Evolutionary conservation across 92 coral and sea anemone species (phyloP), one percentile per base, ranked within the genome.

Genomic region (Diadumene lineata): DNA sequence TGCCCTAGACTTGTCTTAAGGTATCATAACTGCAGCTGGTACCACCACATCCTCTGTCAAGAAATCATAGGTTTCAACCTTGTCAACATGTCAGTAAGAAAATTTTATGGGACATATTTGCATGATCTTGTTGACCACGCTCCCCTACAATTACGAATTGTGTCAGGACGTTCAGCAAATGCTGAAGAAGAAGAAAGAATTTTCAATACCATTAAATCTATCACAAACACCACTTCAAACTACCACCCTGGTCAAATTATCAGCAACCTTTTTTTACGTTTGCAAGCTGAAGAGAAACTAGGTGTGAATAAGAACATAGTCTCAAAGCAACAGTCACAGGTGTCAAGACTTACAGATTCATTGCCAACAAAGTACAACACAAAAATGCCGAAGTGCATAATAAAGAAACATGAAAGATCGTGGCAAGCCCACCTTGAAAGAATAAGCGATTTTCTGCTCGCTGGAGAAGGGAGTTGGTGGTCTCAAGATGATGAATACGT

Each of bases 381-480:
- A 55, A 76, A n/a, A 68, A 1, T n/a, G 4, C 72, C 72, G 11
- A 30, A 31, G 28, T 72, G 61, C 62, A 71, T 80, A 11, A 51
- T 18, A 1, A 46, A 72, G 26, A 43, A 34, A 17, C 53, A 50
- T 65, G 27, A 16, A 60, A 32, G 56, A 18, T 58, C 64, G 56
- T 81, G 81, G 81, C 85, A 73, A 43, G 85, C 73, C 28, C 85
- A 80, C 33, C 46, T 80, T n/a, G 73, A 63, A 55, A 0, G 81
- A 30, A 81, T 81, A 15, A 30, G 74, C 38, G 85, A 81, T 44
- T 81, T 74, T 43, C 60, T 74, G 60, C 70, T 65, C 7, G 84
- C 79, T n/a, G 80, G 60, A 62, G n/a, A n/a, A n/a, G 84, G 84
- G 23, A 68, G 55, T 38, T 71, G 84, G 84, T 80, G 84, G 84